A percentile compares a stretch with the other conserved stretches of the same genome.
These are phyloP conservation scores for Phataginus tetradactyla DNA, from an alignment of 2,797 vertebrate genomes.

Conservation along the genomic window DNA sequence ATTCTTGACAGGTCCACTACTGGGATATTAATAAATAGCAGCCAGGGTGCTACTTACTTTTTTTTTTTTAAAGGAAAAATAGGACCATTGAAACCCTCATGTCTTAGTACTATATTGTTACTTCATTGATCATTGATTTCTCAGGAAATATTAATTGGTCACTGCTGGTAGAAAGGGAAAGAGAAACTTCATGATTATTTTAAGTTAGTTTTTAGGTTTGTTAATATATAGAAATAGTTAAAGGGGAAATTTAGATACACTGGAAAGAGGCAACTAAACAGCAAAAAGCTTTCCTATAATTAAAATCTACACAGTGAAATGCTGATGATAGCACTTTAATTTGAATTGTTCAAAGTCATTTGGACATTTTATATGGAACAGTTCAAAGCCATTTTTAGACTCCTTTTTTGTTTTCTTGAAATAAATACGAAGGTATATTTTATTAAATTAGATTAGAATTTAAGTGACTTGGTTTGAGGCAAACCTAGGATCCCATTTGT, in stretches of 20 bases:
- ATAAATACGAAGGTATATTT: background rate
- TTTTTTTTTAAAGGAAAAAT: background rate
- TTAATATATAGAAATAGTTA: background rate
- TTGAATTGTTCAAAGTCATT: slow-evolving; percentile 27
- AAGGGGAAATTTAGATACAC: background rate
- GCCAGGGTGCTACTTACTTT: background rate
- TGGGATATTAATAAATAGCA: background rate
- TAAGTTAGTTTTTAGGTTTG: slow-evolving; percentile 8
- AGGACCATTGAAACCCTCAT: background rate
- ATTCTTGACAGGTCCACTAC: background rate
- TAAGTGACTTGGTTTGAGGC: slow-evolving; percentile 14
- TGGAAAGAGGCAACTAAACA: background rate
- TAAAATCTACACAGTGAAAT: slow-evolving; percentile 2
- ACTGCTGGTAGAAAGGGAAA: background rate
- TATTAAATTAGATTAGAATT: slow-evolving; percentile 37
- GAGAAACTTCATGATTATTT: background rate
- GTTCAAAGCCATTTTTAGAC: slow-evolving; percentile 13
- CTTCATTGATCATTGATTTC: background rate
- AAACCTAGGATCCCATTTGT: background rate
- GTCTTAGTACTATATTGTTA: background rate
- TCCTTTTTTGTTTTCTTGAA: slow-evolving; percentile 45
- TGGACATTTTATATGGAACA: slow-evolving; percentile 4
- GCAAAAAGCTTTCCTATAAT: background rate
- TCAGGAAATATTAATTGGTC: background rate
- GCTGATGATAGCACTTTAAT: background rate